Conservation (phyloP, 2,888 invertebrate species). For the Agrochola macilenta region DNA sequence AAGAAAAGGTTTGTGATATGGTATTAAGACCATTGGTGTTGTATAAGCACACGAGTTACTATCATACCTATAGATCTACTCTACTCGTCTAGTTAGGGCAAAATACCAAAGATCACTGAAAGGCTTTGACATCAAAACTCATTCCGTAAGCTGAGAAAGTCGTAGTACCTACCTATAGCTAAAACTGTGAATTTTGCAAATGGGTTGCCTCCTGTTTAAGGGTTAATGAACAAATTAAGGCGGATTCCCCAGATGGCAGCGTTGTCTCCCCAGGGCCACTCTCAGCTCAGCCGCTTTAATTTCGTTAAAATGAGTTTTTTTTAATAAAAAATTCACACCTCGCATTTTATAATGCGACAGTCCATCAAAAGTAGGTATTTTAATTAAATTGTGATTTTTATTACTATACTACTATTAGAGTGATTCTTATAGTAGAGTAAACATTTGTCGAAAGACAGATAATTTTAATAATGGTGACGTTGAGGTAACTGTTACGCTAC, state of each 20-base stretch:
- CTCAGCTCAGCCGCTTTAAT: conserved; percentile 53
- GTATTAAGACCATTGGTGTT: not conserved
- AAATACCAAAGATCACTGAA: conserved; percentile 43
- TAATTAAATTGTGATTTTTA: conserved; percentile 39
- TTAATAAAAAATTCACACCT: conserved; percentile 48
- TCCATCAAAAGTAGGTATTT: conserved; percentile 29
- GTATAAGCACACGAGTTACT: not conserved
- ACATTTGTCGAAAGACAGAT: not conserved
- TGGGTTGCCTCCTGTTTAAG: conserved; percentile 64
- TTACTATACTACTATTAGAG: not conserved
- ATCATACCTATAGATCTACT: not conserved
- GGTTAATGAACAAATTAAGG: conserved; percentile 72
- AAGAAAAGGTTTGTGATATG: not conserved
- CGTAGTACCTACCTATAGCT: conserved; percentile 39
- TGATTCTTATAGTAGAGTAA: not conserved
- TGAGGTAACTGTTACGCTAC: not conserved
- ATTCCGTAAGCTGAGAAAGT: conserved; percentile 33
- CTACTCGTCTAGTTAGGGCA: conserved; percentile 1
- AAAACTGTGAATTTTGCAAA: conserved; percentile 56
- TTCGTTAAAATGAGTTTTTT: conserved; percentile 58
- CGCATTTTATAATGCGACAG: conserved; percentile 37
- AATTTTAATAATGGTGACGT: not conserved
- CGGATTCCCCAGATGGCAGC: conserved; percentile 64
- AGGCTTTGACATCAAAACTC: conserved; percentile 39
- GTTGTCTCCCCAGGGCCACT: conserved; percentile 46